These are phyloP conservation scores for Pyrgilauda ruficollis DNA, from an alignment of 2,113 vertebrate genomes.

Conservation along the genomic window DNA sequence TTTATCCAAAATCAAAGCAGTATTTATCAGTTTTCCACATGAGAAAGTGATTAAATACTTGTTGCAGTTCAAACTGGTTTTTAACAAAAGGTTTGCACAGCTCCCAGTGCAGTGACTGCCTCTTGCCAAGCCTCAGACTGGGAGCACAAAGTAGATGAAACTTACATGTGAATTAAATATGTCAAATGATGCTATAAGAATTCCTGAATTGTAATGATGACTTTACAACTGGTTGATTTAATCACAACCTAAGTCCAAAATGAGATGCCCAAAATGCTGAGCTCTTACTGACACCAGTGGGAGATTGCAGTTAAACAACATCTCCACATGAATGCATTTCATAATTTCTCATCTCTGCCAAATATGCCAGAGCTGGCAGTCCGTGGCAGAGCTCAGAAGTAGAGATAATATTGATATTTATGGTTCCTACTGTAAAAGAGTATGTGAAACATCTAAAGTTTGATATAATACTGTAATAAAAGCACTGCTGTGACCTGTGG, in stretches of 20 bases:
- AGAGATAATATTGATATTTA: not conserved
- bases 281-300: not conserved
- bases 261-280: not conserved
- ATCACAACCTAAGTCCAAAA: not conserved
- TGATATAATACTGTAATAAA: not conserved
- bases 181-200: not conserved
- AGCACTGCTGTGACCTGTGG: not conserved
- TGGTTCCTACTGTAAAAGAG: not conserved
- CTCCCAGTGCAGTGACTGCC: not conserved
- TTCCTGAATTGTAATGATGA: not conserved
- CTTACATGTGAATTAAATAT: not conserved
- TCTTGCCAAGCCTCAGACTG: not conserved
- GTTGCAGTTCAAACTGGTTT: conserved; percentile 25
- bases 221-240: not conserved
- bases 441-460: not conserved
- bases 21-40: conserved; percentile 10
- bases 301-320: not conserved
- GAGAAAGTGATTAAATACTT: conserved; percentile 16
- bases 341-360: not conserved
- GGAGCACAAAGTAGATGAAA: not conserved
- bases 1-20: not conserved
- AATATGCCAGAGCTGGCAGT: not conserved
- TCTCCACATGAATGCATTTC: not conserved
- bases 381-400: not conserved
- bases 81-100: conserved; percentile 24